Conservation (phyloP, 2,797 vertebrate species). For the Odontamblyopus rebecca region DNA sequence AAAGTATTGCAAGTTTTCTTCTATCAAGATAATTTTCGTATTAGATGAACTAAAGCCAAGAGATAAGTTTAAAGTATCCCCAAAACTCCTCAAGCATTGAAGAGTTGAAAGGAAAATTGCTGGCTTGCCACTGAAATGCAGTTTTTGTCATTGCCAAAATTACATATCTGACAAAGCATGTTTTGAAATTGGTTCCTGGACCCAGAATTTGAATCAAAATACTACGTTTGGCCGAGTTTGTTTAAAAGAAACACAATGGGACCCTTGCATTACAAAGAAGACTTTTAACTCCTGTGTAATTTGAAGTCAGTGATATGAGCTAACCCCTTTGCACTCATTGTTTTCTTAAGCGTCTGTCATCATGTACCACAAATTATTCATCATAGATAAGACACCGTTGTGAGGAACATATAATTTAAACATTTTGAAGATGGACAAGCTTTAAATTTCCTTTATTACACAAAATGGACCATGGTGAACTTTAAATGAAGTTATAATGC, state of each 20-base stretch:
- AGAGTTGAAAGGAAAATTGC: slow-evolving; percentile 8
- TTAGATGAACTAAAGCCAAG: slow-evolving; percentile 1
- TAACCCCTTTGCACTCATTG: not conserved
- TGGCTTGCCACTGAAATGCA: slow-evolving; percentile 1
- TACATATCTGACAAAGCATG: slow-evolving; percentile 6
- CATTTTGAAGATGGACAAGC: not conserved
- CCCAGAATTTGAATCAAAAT: not conserved
- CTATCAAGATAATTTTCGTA: not conserved
- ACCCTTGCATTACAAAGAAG: not conserved
- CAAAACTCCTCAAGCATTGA: not conserved
- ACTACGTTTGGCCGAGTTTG: slow-evolving; percentile 1
- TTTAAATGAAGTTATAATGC: no score
- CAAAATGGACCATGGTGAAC: no score
- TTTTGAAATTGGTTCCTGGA: not conserved
- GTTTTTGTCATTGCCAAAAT: slow-evolving; percentile 5
- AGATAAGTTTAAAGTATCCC: slow-evolving; percentile 1
- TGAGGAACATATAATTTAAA: not conserved
- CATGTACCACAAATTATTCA: not conserved
- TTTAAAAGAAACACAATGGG: slow-evolving; percentile 3
- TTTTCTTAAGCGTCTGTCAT: slow-evolving; percentile 1
- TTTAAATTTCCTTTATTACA: no score
- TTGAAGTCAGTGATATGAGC: not conserved
- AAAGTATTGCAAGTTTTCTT: not conserved
- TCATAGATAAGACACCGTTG: not conserved
- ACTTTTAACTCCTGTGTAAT: not conserved